These are phyloP conservation scores for Aphelenchoides fujianensis DNA, from an alignment of 1,140 invertebrate species.

Conservation along the genomic window DNA sequence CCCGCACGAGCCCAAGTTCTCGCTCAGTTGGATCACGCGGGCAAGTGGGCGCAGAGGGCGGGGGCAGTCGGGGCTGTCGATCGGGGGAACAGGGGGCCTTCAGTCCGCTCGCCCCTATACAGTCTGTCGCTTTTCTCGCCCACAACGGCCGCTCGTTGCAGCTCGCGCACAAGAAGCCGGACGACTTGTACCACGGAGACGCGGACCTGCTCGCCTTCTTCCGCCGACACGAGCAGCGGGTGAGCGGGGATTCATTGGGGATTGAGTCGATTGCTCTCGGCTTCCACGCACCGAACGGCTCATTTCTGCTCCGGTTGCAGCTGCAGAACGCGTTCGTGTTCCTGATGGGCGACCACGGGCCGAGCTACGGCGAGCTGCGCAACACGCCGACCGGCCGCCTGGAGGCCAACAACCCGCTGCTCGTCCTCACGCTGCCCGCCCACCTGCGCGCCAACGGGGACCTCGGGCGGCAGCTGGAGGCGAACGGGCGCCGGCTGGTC, in stretches of 20 bases:
- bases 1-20: background rate
- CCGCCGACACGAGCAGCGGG: background rate
- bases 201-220: background rate
- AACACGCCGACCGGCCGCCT: constrained; percentile 19
- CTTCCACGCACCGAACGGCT: no score
- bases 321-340: constrained; percentile 38
- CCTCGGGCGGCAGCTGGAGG: constrained; percentile 18
- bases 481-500: constrained; percentile 31
- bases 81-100: no score
- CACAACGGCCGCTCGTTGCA: no score
- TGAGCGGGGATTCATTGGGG: no score
- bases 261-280: no score
- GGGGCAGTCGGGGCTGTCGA: no score
- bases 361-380: constrained; percentile 23
- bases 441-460: constrained; percentile 24
- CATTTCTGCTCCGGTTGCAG: no score
- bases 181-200: background rate
- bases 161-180: background rate
- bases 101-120: no score
- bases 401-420: constrained; percentile 40
- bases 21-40: background rate
- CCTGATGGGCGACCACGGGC: constrained; percentile 39
- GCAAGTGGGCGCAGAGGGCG: no score
- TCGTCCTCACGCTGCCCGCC: constrained; percentile 27
- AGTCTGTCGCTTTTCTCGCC: no score